A percentile compares a stretch with the other conserved stretches of the same genome.
phyloP scores from a whole-genome alignment of 2,888 invertebrate genomes.

The Pediacus dermestoides region DNA sequence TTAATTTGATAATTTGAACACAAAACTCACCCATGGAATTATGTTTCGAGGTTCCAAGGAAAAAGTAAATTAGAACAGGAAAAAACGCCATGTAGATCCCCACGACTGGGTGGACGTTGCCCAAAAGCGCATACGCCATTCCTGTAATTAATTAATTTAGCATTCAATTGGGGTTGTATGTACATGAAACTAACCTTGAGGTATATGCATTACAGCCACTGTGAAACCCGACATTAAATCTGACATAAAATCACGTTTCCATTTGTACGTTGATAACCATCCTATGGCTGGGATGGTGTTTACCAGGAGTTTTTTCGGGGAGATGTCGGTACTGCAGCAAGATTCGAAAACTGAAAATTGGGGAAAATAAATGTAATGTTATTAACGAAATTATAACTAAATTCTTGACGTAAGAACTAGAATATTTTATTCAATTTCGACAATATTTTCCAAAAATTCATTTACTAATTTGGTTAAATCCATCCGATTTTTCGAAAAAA shows the following conservation, averaged over 20 bases:
- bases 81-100: conserved; percentile 59
- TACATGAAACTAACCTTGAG: conserved; percentile 59
- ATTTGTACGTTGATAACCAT: conserved; percentile 63
- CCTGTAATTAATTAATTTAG: too few relatives aligned
- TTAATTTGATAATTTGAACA: conserved; percentile 2
- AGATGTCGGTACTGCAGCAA: not conserved
- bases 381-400: too few relatives aligned
- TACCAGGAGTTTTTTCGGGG: conserved; percentile 10
- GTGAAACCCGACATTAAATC: conserved; percentile 81
- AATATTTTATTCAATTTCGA: too few relatives aligned
- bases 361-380: too few relatives aligned
- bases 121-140: conserved; percentile 56
- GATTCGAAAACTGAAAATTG: conserved; percentile 15
- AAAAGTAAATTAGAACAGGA: conserved; percentile 50
- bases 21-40: conserved; percentile 46
- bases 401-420: too few relatives aligned
- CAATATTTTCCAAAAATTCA: too few relatives aligned
- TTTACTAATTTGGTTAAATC: too few relatives aligned
- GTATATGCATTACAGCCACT: conserved; percentile 81
- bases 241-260: conserved; percentile 58
- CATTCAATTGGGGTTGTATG: conserved; percentile 31
- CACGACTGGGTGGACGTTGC: conserved; percentile 54
- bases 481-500: too few relatives aligned
- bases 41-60: conserved; percentile 48
- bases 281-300: conserved; percentile 51